These are phyloP conservation scores for Protobothrops flavoviridis DNA, from an alignment of 2,113 vertebrate genomes.

Conservation along the genomic window DNA sequence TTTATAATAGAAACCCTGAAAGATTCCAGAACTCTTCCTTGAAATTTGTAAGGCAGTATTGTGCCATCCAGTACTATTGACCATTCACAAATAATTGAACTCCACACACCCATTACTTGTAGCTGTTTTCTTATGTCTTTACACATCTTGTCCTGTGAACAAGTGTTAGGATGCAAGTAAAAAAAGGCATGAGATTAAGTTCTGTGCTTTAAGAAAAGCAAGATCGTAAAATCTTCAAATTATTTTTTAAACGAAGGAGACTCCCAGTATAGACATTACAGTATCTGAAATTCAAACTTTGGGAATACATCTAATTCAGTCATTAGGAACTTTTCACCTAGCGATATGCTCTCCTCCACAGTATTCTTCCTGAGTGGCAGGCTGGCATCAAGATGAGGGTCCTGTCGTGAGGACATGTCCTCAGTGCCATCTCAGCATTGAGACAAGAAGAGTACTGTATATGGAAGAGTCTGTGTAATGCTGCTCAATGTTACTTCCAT, in stretches of 20 bases:
- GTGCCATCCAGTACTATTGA: not conserved
- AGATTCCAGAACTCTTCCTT: not conserved
- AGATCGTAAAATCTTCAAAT: not conserved
- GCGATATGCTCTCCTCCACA: not conserved
- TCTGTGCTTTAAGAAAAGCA: not conserved
- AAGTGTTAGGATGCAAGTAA: not conserved
- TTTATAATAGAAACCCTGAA: not conserved
- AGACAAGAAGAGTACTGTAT: not conserved
- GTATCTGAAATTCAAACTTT: not conserved
- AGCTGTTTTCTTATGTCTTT: not conserved
- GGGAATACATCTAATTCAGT: not conserved
- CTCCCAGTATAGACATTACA: not conserved
- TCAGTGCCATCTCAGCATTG: not conserved
- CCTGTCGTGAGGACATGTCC: not conserved
- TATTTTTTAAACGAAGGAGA: not conserved
- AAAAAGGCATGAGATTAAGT: not conserved
- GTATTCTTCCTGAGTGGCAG: not conserved
- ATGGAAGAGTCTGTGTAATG: not conserved
- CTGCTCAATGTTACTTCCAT: not conserved
- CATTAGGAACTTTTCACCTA: not conserved
- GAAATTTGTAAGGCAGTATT: not conserved
- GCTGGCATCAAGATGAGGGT: not conserved
- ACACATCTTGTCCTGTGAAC: not conserved
- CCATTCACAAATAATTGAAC: not conserved
- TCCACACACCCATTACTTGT: not conserved